Evolutionary conservation across 2,113 vertebrate genomes (phyloP), one percentile per base, ranked within the genome.

Genomic region (Rhagologus leucostigma): DNA sequence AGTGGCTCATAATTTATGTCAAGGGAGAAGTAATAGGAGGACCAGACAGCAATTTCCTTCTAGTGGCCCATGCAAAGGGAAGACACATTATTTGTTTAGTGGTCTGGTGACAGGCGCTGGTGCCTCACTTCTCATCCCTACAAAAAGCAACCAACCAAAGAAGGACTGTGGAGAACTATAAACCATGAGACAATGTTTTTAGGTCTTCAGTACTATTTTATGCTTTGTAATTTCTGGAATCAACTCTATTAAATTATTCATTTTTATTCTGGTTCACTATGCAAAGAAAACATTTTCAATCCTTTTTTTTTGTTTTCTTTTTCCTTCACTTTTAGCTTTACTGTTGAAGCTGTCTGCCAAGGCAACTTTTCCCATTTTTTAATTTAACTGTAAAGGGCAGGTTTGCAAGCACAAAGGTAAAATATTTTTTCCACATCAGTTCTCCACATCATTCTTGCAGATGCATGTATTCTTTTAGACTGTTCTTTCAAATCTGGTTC

Each of bases 1-100:
- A 97, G 83, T 92, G 76, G 68, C 85, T 91, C 88, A 42, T 85
- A 86, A 79, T 93, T 93, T 89, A 78, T 90, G 80, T 95, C 87
- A 84, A 71, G 30, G 13, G n/a, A 93, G 49, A 94, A 94, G 82
- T 82, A 92, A 92, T 53, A 74, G 84, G 55, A 93, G 49, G 26
- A 68, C 26, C 52, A 78, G 81, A 52, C 71, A 84, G 59, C 87
- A 91, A 93, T 96, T 94, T 93, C 23, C 47, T 92, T 91, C 52
- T 80, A 91, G n/a, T 76, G 70, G 82, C 49, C 65, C 79, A 64
- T 93, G 94, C 42, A 87, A 88, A 82, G 32, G 62, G 79, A 91
- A 84, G 65, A 76, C 52, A 47, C 78, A 67, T 84, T 88, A 92
- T 93, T 95, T 94, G 85, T 90, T 96, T 84, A 76, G 74, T 10